These are phyloP conservation scores for Microcebus ravelobensis DNA, from an alignment of 2,113 vertebrate genomes.

Conservation along the genomic window DNA sequence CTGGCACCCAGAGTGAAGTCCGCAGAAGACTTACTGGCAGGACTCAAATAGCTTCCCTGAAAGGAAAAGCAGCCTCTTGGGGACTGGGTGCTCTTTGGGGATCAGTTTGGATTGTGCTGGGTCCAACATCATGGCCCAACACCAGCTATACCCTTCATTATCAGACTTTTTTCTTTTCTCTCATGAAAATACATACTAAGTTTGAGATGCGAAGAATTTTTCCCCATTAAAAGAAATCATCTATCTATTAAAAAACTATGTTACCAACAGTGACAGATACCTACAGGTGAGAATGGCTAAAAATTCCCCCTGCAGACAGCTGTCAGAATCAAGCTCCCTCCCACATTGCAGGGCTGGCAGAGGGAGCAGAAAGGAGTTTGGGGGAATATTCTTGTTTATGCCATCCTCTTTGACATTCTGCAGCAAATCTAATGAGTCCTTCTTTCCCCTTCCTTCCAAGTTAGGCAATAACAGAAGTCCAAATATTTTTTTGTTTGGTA, in stretches of 20 bases:
- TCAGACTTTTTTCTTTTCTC: not conserved
- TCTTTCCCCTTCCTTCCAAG: slow-evolving; percentile 12
- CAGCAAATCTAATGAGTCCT: slow-evolving; percentile 18
- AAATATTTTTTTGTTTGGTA: not conserved
- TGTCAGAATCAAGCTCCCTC: slow-evolving; percentile 45
- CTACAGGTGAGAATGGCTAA: slow-evolving; percentile 36
- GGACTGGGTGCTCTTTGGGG: not conserved
- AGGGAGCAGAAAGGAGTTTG: not conserved
- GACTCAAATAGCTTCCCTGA: not conserved
- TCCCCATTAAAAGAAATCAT: slow-evolving; percentile 16
- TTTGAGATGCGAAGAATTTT: not conserved
- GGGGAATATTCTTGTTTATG: not conserved
- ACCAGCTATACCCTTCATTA: not conserved
- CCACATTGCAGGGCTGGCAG: not conserved
- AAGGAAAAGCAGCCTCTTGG: not conserved
- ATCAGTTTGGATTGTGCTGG: not conserved
- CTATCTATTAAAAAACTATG: slow-evolving; percentile 4
- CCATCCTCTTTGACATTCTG: not conserved
- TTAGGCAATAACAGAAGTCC: not conserved
- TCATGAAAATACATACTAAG: slow-evolving; percentile 22
- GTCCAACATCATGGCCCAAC: not conserved
- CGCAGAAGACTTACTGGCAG: not conserved
- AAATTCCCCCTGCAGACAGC: slow-evolving; percentile 54
- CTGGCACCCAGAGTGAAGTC: not conserved
- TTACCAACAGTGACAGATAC: slow-evolving; percentile 34